phyloP scores from a whole-genome alignment of 2,113 vertebrate genomes.

The Stigmatopora nigra region DNA sequence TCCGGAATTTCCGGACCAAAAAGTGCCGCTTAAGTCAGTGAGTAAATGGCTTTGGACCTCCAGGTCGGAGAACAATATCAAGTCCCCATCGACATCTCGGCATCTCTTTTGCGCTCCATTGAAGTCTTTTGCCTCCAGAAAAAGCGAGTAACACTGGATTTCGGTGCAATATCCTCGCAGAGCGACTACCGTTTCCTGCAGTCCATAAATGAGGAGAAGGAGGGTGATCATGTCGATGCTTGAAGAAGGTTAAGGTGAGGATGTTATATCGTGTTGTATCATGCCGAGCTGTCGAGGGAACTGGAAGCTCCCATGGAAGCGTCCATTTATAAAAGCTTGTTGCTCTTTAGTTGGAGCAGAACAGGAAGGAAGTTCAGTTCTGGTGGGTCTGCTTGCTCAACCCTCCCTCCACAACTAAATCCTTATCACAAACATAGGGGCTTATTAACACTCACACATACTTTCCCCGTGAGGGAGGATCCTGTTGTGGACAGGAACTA shows the following conservation, averaged over 20 bases:
- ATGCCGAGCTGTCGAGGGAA: background rate
- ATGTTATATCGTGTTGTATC: background rate
- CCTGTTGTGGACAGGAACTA: background rate
- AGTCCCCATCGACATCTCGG: fast-evolving
- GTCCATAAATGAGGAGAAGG: conserved; percentile 25
- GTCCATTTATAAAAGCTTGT: conserved; percentile 44
- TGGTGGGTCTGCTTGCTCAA: conserved; percentile 38
- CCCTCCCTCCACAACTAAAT: conserved; percentile 4
- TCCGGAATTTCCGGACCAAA: conserved; percentile 25
- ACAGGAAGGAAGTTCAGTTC: conserved; percentile 54
- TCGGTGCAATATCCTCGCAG: conserved; percentile 16
- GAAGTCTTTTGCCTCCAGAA: background rate
- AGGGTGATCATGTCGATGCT: conserved; percentile 17
- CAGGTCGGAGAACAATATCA: background rate
- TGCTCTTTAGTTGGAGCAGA: background rate
- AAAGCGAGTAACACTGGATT: conserved; percentile 9
- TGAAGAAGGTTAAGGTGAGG: conserved; percentile 17
- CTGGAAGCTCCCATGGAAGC: background rate
- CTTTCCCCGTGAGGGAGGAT: background rate
- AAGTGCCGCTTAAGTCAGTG: background rate
- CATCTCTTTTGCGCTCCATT: conserved; percentile 6
- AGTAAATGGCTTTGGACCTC: fast-evolving
- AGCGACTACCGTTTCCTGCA: conserved; percentile 3
- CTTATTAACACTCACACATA: background rate
- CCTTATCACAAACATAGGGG: conserved; percentile 21